phyloP scores from a whole-genome alignment of 2,797 vertebrate genomes.

The Tenualosa thibaudeaui region DNA sequence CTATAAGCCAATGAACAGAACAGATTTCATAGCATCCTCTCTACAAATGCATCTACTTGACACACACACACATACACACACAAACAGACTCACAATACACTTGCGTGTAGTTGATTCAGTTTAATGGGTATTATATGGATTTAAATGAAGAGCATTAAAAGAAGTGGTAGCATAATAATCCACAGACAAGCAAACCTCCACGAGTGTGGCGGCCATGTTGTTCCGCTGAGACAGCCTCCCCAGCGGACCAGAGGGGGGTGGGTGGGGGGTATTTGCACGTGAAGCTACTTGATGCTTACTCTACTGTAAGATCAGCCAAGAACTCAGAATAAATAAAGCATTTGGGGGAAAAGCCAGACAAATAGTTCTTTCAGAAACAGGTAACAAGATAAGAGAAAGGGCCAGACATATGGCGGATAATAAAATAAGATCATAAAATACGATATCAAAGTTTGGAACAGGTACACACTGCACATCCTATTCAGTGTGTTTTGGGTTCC shows the following conservation, averaged over 20 bases:
- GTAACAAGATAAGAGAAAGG: conserved; percentile 53
- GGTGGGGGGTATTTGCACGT: too few relatives aligned
- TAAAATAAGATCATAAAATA: background rate
- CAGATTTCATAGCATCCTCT: too few relatives aligned
- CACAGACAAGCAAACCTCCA: conserved; percentile 74
- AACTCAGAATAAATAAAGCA: conserved; percentile 62
- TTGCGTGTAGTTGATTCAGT: conserved; percentile 60
- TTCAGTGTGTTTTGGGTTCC: background rate
- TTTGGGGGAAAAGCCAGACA: conserved; percentile 51
- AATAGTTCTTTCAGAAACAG: conserved; percentile 47
- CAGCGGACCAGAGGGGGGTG: background rate
- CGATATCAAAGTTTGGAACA: background rate
- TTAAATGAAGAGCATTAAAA: conserved; percentile 72
- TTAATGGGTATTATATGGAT: conserved; percentile 79
- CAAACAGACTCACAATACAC: background rate
- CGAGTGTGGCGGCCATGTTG: conserved; percentile 53
- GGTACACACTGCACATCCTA: conserved; percentile 2
- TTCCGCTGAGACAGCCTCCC: background rate
- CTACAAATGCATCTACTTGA: too few relatives aligned
- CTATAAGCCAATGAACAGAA: too few relatives aligned
- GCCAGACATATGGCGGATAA: background rate
- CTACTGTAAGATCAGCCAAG: conserved; percentile 66
- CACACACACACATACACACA: background rate
- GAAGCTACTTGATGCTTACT: conserved; percentile 27
- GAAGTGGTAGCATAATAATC: conserved; percentile 70